phyloP scores from a whole-genome alignment of 2,797 vertebrate species.

The Semotilus atromaculatus region DNA sequence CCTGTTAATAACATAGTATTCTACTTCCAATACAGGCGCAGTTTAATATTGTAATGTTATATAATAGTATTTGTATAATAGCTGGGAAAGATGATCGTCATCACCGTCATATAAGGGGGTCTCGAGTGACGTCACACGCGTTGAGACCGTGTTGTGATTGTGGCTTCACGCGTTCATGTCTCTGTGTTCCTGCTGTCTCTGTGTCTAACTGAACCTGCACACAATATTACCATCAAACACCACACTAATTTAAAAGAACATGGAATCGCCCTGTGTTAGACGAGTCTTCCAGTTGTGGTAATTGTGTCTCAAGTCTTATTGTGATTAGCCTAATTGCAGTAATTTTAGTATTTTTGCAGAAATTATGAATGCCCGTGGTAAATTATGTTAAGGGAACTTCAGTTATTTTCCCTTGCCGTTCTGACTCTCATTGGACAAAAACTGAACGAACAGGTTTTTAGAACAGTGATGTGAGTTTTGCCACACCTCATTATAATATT shows the following conservation, averaged over 20 bases:
- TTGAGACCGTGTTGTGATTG: not conserved
- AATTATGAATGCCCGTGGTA: not conserved
- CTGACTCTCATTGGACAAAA: not conserved
- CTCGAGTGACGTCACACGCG: not conserved
- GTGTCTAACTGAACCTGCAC: not conserved
- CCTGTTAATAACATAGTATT: not conserved
- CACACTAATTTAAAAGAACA: not conserved
- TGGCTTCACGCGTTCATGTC: not conserved
- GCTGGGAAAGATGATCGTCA: not conserved
- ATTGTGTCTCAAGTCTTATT: not conserved
- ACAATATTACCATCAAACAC: not conserved
- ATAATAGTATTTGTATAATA: not conserved
- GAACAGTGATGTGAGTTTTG: not conserved
- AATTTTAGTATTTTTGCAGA: not conserved
- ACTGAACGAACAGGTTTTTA: not conserved
- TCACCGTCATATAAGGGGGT: not conserved
- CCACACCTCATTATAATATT: not conserved
- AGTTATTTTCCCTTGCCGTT: not conserved
- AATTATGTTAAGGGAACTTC: not conserved
- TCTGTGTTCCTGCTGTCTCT: not conserved
- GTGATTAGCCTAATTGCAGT: not conserved
- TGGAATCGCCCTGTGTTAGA: not conserved
- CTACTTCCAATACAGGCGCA: not conserved
- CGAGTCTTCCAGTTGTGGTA: not conserved
- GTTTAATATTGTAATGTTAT: not conserved